These are phyloP conservation scores for Siderastrea radians DNA, from an alignment of 92 coral and sea anemone species.

Conservation along the genomic window DNA sequence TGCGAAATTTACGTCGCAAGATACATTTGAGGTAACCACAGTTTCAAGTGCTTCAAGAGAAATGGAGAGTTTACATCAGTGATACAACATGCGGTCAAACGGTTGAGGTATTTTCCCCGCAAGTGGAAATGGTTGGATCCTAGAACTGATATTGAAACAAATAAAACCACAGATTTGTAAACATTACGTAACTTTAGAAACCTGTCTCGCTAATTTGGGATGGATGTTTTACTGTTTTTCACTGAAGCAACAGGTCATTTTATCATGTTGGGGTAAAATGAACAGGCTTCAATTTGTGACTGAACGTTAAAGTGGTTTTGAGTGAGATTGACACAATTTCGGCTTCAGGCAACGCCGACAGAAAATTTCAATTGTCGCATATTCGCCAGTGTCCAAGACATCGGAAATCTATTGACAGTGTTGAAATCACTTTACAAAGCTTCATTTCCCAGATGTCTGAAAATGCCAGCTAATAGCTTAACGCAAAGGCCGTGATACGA, in stretches of 20 bases:
- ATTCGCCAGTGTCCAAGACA: neutral
- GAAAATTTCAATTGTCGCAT: neutral
- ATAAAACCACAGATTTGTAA: neutral
- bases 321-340: neutral
- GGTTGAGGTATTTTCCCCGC: no score
- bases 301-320: neutral
- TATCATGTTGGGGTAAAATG: neutral
- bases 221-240: neutral
- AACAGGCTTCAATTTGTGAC: neutral
- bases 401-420: conserved; percentile 4
- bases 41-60: no score
- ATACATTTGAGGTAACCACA: no score
- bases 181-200: neutral
- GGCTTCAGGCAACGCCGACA: neutral
- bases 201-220: neutral
- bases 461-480: neutral
- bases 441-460: neutral
- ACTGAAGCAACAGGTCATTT: neutral
- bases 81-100: no score
- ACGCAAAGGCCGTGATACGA: neutral
- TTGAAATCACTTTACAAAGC: conserved; percentile 12
- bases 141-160: neutral
- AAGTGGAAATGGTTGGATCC: no score
- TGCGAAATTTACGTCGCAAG: no score
- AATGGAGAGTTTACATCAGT: no score